Conservation (phyloP, 53 echinoderm and acorn worm genomes). For the Arbacia lixula region DNA sequence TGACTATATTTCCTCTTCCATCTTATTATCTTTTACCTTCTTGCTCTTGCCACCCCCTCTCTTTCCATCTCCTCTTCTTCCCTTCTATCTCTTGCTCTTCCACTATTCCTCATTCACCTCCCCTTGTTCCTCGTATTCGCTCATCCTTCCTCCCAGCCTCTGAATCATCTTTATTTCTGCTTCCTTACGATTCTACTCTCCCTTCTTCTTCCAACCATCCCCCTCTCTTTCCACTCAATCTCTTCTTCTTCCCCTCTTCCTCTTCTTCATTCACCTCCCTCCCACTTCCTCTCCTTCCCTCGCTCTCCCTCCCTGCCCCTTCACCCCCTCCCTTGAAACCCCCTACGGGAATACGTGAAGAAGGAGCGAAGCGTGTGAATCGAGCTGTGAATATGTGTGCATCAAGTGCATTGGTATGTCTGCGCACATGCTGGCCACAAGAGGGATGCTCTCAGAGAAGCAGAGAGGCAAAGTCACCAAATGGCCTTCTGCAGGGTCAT, state of each 20-base stretch:
- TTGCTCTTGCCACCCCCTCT: no score
- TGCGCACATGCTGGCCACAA: slow-evolving; percentile 41
- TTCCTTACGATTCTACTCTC: no score
- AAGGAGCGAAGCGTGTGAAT: slow-evolving; percentile 10
- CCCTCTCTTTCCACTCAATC: neutral
- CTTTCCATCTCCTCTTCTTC: no score
- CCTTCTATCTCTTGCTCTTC: no score
- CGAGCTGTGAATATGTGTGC: slow-evolving; percentile 25
- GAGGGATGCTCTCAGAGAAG: slow-evolving; percentile 29
- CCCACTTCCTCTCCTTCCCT: neutral
- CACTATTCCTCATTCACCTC: no score
- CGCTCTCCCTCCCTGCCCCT: neutral
- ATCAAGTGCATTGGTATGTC: slow-evolving; percentile 29
- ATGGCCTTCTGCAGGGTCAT: slow-evolving; percentile 27
- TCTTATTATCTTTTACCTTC: no score
- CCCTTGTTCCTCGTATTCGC: no score
- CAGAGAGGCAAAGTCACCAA: slow-evolving; percentile 6
- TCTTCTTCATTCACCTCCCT: neutral
- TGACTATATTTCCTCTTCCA: no score
- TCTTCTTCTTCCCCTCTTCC: neutral
- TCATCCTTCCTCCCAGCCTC: no score
- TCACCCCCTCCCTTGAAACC: neutral
- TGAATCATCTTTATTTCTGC: no score
- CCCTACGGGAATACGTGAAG: slow-evolving; percentile 8
- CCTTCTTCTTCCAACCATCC: no score